Conservation (phyloP, 2,797 vertebrate species). For the Natrix natrix region DNA sequence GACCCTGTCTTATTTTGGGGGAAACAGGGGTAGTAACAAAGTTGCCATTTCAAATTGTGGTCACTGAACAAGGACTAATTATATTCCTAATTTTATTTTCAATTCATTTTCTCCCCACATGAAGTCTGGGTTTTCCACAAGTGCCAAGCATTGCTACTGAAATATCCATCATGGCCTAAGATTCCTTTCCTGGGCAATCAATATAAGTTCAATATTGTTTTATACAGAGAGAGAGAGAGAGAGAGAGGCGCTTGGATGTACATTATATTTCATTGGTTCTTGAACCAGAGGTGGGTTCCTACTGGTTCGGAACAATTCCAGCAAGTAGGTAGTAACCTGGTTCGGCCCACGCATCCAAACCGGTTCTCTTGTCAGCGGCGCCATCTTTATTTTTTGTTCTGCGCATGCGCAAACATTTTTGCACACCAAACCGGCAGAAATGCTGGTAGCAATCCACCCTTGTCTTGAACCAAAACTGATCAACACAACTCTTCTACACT, state of each 20-base stretch:
- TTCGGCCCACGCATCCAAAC: too few relatives aligned
- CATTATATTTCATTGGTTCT: background rate
- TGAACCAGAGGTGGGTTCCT: background rate
- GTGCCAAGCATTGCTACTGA: background rate
- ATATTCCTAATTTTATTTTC: background rate
- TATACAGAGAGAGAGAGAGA: background rate
- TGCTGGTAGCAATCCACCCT: background rate
- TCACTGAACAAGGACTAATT: background rate
- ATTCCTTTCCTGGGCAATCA: background rate
- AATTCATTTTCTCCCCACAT: background rate
- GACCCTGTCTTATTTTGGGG: too few relatives aligned
- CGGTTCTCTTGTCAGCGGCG: too few relatives aligned
- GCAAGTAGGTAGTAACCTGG: too few relatives aligned
- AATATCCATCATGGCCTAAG: background rate
- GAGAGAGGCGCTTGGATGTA: background rate
- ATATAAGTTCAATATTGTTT: too few relatives aligned
- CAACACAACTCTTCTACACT: background rate
- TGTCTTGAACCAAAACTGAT: background rate
- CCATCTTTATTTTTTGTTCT: too few relatives aligned
- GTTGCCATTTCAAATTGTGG: background rate
- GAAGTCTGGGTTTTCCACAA: background rate
- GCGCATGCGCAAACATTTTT: too few relatives aligned
- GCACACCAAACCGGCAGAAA: too few relatives aligned
- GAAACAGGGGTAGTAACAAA: background rate
- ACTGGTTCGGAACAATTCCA: too few relatives aligned